Percentiles rank a stretch among this genome's conserved stretches.
Conservation (phyloP, 2,113 vertebrate species). For the Pongo pygmaeus region DNA sequence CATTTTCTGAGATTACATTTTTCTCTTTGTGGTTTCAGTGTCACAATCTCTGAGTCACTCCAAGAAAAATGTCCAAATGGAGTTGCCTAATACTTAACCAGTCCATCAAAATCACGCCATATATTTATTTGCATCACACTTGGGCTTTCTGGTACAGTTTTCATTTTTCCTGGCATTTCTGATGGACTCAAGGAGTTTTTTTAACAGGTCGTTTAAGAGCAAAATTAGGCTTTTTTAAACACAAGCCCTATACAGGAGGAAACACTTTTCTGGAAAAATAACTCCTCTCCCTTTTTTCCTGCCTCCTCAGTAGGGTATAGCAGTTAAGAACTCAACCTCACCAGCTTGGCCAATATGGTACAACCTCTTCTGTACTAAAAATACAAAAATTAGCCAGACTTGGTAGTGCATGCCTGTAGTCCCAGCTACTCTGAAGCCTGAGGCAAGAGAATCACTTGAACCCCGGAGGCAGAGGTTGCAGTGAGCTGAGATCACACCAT, state of each 20-base stretch:
- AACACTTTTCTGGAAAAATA: background rate
- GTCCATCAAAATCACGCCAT: background rate
- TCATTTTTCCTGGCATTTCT: slow-evolving; percentile 35
- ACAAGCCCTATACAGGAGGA: background rate
- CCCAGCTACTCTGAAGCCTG: no score
- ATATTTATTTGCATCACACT: background rate
- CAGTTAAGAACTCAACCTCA: background rate
- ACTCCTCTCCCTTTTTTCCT: background rate
- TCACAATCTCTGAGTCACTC: background rate
- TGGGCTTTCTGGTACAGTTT: background rate
- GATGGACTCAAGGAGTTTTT: background rate
- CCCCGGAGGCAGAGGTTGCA: no score
- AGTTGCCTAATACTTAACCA: background rate
- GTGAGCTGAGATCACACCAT: no score
- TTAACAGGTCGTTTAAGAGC: background rate
- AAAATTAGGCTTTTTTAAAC: slow-evolving; percentile 7
- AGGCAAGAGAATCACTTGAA: no score
- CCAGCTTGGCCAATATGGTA: no score
- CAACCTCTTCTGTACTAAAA: no score
- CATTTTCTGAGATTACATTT: background rate
- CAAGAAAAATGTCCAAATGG: background rate
- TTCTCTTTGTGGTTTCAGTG: slow-evolving; percentile 9
- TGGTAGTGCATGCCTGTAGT: no score
- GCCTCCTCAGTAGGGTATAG: background rate
- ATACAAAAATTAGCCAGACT: no score